Base-by-base conservation (phyloP, 2,888 invertebrate genomes). In the Hesperia comma region DNA sequence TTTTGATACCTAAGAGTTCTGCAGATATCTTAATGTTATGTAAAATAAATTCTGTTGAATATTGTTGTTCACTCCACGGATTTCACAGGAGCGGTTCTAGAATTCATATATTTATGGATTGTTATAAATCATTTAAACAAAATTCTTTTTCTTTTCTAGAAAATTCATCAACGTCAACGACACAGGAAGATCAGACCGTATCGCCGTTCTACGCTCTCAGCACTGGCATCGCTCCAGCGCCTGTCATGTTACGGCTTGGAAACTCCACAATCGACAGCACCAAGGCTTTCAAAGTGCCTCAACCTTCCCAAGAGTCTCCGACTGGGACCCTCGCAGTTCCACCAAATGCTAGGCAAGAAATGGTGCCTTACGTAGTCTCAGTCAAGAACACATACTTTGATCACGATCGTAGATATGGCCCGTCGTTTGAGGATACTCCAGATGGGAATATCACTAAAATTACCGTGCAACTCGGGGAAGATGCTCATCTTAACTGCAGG, bases 401-500 rank as follows among this genome's bases (percentile, higher is more conserved):
- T 61, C 93, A 93, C 55, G 93, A 93, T 63, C 80, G 91, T 64
- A 94, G 95, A 77, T 95, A 95, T 85, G 96, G 96, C 40, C 96
- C 96, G 37, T 95, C 95, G 74, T 96, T 96, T 77, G 96, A 96
- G 77, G 93, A 92, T 61, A 77, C 81, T 0, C 81, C 87, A 0
- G 88, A 92, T 74, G 95, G 95, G 32, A 95, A 95, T 75, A 88
- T 94, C 17, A 94, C 95, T 55, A 96, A 95, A 79, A 94, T 96
- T 64, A 96, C 96, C 0, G 95, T 96, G 26, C 96, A 96, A 77
- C 93, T 95, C 64, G 96, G 96, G 2, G 95, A 95, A 71, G 95
- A 94, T 69, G 95, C 95, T 54, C 94, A 94, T 79, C 88, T 96
- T 72, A 95, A 96, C 84, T 96, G 96, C 85, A 94, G 95, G 81